phyloP scores from a whole-genome alignment of 2,113 vertebrate species.

The Pholis gunnellus region DNA sequence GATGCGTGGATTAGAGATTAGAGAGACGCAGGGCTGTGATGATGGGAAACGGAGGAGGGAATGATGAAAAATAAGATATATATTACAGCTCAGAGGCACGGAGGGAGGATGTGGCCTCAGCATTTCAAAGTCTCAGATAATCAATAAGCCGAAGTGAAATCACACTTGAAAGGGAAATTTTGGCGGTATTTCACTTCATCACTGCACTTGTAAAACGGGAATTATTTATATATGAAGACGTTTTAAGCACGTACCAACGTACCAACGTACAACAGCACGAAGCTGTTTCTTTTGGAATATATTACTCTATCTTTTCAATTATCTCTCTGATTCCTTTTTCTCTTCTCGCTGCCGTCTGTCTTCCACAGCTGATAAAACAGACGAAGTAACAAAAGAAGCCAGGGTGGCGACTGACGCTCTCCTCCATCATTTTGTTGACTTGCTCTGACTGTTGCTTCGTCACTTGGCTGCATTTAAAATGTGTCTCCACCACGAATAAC shows the following conservation, averaged over 20 bases:
- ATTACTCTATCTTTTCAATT: neutral
- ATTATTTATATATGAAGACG: neutral
- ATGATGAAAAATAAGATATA: neutral
- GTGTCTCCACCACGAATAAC: too few species aligned
- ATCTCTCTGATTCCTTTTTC: neutral
- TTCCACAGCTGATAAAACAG: neutral
- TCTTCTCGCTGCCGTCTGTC: neutral
- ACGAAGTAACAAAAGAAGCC: neutral
- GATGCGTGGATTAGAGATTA: conserved; percentile 13
- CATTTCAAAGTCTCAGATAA: neutral
- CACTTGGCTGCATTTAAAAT: too few species aligned
- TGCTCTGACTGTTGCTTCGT: too few species aligned
- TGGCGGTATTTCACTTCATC: neutral
- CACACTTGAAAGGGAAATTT: neutral
- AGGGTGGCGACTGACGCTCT: neutral
- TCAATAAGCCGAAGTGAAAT: neutral
- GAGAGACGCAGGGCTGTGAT: neutral
- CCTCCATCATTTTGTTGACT: neutral
- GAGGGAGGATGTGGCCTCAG: neutral
- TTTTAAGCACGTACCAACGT: neutral
- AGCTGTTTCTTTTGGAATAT: too few species aligned
- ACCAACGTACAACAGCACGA: neutral
- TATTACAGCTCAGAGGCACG: neutral
- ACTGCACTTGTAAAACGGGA: neutral
- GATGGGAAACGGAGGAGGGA: neutral